Evolutionary conservation across 2,113 vertebrate species (phyloP).

Genomic region (Podiceps cristatus): DNA sequence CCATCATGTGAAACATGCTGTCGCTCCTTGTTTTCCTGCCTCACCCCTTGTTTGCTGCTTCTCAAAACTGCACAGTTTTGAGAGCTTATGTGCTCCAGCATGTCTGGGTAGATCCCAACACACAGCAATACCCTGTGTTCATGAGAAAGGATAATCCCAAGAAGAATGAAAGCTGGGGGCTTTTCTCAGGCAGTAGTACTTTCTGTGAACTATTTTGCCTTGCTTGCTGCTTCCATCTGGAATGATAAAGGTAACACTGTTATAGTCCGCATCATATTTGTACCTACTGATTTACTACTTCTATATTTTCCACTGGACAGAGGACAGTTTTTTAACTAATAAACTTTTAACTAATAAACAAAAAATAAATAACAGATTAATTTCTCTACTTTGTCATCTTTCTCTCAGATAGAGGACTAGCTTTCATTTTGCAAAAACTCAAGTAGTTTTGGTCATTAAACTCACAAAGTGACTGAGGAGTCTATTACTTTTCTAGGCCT

Average conservation of each 20-base stretch:
- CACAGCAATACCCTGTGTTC: not conserved
- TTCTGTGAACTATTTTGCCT: not conserved
- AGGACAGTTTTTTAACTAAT: fast-evolving
- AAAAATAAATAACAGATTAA: not conserved
- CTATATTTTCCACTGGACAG: not conserved
- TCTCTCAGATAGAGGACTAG: not conserved
- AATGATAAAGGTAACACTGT: not conserved
- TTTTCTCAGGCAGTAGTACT: not conserved
- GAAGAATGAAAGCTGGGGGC: not conserved
- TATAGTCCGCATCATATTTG: not conserved
- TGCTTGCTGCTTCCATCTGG: not conserved
- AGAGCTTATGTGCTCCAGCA: not conserved
- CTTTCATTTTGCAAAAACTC: not conserved
- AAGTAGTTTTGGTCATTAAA: not conserved
- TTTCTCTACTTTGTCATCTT: not conserved
- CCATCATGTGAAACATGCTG: not conserved
- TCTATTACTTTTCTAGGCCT: not conserved
- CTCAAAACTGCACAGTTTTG: not conserved
- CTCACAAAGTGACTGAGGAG: not conserved
- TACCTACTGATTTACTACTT: not conserved
- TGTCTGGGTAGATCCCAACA: not conserved
- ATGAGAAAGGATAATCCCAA: not conserved
- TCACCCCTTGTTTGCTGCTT: not conserved
- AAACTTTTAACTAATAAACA: not conserved
- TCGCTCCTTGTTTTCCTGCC: not conserved